Evolutionary conservation across 2,888 invertebrate genomes (phyloP).

Genomic region (Rhorus exstirpatorius): DNA sequence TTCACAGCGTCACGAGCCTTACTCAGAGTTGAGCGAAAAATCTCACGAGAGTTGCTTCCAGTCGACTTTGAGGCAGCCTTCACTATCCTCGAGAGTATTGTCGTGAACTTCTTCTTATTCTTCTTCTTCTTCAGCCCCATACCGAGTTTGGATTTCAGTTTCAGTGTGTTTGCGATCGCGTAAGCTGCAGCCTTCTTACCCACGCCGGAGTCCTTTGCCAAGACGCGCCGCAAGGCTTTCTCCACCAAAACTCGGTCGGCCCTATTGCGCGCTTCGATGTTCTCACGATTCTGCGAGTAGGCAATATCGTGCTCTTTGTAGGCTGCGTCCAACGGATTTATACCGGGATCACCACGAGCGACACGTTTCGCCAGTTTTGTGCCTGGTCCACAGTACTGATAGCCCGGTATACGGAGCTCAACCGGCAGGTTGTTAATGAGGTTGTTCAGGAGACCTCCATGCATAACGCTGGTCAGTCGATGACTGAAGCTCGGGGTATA

Average conservation of each 20-base stretch:
- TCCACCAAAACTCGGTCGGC: slow-evolving; percentile 66
- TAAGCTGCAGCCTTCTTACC: slow-evolving; percentile 79
- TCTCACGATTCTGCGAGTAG: slow-evolving; percentile 71
- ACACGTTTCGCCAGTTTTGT: slow-evolving; percentile 76
- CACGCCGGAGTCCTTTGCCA: slow-evolving; percentile 55
- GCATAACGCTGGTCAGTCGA: not conserved
- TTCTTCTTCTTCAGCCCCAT: slow-evolving; percentile 49
- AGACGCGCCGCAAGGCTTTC: slow-evolving; percentile 65
- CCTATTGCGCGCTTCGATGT: slow-evolving; percentile 49
- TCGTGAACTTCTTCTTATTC: too few relatives aligned
- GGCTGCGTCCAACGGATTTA: slow-evolving; percentile 77
- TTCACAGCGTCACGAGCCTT: slow-evolving; percentile 33
- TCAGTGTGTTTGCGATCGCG: slow-evolving; percentile 78
- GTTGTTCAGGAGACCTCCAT: slow-evolving; percentile 33
- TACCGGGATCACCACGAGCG: slow-evolving; percentile 74
- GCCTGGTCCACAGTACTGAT: slow-evolving; percentile 37
- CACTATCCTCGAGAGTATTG: slow-evolving; percentile 36
- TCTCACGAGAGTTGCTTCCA: slow-evolving; percentile 13
- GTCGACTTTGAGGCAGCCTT: slow-evolving; percentile 39
- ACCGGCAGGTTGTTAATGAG: slow-evolving; percentile 60
- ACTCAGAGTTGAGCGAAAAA: slow-evolving; percentile 36
- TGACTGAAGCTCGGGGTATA: slow-evolving; percentile 34
- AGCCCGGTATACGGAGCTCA: slow-evolving; percentile 60
- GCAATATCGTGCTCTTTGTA: slow-evolving; percentile 81
- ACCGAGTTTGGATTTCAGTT: slow-evolving; percentile 72